Evolutionary conservation across 2,113 vertebrate species (phyloP), one percentile per base, ranked within the genome.

Genomic region (Archilochus colubris): DNA sequence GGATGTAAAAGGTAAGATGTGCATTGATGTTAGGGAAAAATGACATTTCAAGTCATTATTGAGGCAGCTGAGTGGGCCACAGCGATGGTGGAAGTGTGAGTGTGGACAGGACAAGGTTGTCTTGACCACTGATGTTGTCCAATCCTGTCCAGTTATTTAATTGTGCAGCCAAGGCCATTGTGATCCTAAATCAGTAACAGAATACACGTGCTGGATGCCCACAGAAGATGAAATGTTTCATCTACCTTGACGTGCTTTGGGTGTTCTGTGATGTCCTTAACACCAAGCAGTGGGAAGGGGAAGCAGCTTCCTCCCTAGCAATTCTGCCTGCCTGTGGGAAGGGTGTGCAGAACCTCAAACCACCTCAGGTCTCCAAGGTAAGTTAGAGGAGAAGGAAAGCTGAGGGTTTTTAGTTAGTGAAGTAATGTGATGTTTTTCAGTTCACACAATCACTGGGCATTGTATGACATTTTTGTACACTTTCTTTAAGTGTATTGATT

Each of bases 1-100:
- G 57, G 68, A 80, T 95, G 84, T 86, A 92, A 14, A 93, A 95
- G 96, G 14, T 15, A 93, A 95, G 96, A 12, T 15, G 77, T 78
- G 61, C 64, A 16, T 72, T 94, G 88, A 63, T 2, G 3, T 31
- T 67, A 36, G 72, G 63, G 48, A 63, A 75, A 88, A 83, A 40
- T 24, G 68, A 74, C 67, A 55, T 86, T 92, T 89, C 68, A 27
- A 20, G 64, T 91, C 69, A 78, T n/a, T 55, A 24, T 33, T 2
- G 25, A 93, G 86, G 79, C 16, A 9, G 93, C 85, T 68, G 58
- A 76, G 64, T 46, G 72, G 55, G 86, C 80, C 70, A 19, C 72
- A 67, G 94, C 53, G 58, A 46, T 70, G 48, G 13, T 38, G 79
- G 86, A 83, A 94, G 82, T 59, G 88, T 82, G 90, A 28, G 21